These are phyloP conservation scores for Hippolais icterina DNA, from an alignment of 2,113 vertebrate genomes.

Conservation along the genomic window DNA sequence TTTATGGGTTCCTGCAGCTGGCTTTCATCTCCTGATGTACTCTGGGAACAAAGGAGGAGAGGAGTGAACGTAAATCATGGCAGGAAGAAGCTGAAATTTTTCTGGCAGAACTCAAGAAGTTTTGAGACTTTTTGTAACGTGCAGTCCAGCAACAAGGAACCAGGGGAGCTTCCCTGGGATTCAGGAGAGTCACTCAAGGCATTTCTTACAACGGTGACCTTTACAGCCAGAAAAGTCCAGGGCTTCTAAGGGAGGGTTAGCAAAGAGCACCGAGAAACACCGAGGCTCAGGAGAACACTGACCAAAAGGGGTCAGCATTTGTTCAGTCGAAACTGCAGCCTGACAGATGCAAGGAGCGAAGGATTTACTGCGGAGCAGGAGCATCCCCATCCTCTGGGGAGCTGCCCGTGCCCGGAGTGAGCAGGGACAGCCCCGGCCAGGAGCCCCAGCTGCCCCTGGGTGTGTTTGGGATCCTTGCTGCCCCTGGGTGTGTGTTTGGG, in stretches of 20 bases:
- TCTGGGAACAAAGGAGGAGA: conserved; percentile 39
- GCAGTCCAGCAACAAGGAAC: neutral
- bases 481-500: too few species aligned
- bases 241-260: neutral
- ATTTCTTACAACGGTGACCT: neutral
- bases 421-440: neutral
- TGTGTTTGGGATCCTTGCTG: too few species aligned
- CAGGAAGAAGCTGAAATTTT: conserved; percentile 27
- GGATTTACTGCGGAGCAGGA: neutral
- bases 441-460: too few species aligned
- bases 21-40: conserved; percentile 43
- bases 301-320: conserved; percentile 56
- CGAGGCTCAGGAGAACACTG: neutral
- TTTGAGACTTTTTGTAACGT: neutral
- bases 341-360: neutral
- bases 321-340: neutral
- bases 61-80: neutral
- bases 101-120: neutral
- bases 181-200: neutral
- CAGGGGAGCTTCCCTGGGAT: neutral
- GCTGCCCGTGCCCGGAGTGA: accelerated
- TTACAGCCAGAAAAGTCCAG: neutral
- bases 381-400: neutral
- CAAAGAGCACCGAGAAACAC: neutral
- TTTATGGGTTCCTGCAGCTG: conserved; percentile 50